Percentiles rank a stretch among this genome's conserved stretches.
Conservation (phyloP, 2,797 vertebrate genomes). For the Clamator glandarius region DNA sequence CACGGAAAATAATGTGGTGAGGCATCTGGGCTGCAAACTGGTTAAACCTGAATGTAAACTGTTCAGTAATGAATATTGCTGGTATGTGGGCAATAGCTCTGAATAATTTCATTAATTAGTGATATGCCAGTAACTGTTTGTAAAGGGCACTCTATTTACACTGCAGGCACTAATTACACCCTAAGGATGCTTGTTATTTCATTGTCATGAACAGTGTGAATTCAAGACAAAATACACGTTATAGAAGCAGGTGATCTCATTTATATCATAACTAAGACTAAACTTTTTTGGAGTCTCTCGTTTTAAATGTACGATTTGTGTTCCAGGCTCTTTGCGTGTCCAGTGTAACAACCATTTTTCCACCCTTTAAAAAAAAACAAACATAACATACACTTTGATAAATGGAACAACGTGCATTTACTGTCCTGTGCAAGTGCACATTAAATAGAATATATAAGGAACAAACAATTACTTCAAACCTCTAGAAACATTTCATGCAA, state of each 20-base stretch:
- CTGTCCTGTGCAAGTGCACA: not conserved
- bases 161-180: constrained; percentile 5
- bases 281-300: not conserved
- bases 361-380: not conserved
- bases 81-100: not conserved
- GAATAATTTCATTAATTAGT: constrained; percentile 56
- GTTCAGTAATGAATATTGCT: not conserved
- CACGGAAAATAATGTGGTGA: constrained; percentile 5
- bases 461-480: not conserved
- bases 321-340: not conserved
- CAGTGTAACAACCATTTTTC: not conserved
- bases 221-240: not conserved
- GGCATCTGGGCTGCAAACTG: not conserved
- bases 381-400: not conserved
- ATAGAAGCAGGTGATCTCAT: not conserved
- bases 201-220: not conserved
- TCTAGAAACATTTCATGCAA: not conserved
- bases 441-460: not conserved
- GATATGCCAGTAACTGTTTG: constrained; percentile 34
- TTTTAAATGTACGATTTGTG: not conserved
- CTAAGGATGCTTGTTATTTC: not conserved
- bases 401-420: not conserved
- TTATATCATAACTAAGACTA: not conserved
- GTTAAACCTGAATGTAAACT: constrained; percentile 35
- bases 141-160: not conserved